Percentiles rank a stretch among this genome's conserved stretches.
Evolutionary conservation across 2,113 vertebrate species (phyloP).

Genomic region (Budorcas taxicolor): DNA sequence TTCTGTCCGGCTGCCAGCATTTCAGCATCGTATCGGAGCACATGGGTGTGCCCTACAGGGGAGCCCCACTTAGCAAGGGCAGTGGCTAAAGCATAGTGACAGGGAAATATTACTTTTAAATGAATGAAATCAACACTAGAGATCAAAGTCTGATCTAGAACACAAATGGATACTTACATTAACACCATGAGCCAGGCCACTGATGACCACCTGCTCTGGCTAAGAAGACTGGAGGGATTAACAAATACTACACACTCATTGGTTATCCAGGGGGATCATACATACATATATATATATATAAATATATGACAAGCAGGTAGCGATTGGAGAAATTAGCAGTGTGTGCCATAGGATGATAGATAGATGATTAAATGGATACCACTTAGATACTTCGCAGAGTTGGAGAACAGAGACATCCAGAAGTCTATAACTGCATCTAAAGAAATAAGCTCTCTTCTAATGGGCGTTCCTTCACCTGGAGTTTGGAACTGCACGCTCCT

Average conservation of each 20-base stretch:
- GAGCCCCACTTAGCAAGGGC: background rate
- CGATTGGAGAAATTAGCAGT: background rate
- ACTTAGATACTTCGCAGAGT: background rate
- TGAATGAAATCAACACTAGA: background rate
- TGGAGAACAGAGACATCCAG: background rate
- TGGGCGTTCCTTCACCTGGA: background rate
- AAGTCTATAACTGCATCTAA: background rate
- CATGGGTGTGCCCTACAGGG: background rate
- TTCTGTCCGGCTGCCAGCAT: background rate
- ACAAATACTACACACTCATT: background rate
- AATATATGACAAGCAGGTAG: background rate
- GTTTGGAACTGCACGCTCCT: background rate
- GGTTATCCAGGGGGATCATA: background rate
- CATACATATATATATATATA: too few species aligned
- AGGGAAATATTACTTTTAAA: background rate
- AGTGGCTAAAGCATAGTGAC: fast-evolving
- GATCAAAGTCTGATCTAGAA: background rate
- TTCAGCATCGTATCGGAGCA: background rate
- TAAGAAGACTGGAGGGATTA: background rate
- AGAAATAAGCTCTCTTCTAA: background rate
- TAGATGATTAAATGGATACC: background rate
- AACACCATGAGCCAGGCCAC: background rate
- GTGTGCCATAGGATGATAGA: background rate
- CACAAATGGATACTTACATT: background rate
- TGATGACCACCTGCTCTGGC: background rate